Conservation (phyloP, 2,888 invertebrate genomes). For the Dromius quadrimaculatus region DNA sequence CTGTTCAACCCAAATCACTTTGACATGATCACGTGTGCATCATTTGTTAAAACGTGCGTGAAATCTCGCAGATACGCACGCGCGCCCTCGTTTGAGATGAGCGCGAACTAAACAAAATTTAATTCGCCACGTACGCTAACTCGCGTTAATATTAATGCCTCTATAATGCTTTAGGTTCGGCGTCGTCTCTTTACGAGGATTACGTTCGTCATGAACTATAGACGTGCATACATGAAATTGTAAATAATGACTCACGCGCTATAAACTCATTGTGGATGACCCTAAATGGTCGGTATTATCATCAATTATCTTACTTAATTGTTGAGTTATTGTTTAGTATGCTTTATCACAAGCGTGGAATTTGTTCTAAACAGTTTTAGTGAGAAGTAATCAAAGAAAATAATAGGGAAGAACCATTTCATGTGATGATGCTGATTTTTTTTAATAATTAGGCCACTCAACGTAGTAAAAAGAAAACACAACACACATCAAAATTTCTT, state of each 20-base stretch:
- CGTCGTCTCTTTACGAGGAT: slow-evolving; percentile 27
- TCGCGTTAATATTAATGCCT: slow-evolving; percentile 26
- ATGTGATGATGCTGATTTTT: no score
- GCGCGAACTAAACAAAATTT: slow-evolving; percentile 20
- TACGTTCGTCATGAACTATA: slow-evolving; percentile 5
- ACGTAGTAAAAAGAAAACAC: no score
- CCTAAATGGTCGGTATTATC: slow-evolving; percentile 6
- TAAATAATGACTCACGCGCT: slow-evolving; percentile 26
- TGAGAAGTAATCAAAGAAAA: no score
- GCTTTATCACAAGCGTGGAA: background rate
- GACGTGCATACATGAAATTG: slow-evolving; percentile 16
- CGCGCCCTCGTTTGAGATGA: background rate
- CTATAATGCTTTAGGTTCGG: slow-evolving; percentile 7
- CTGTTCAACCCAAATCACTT: background rate
- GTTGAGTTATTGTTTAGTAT: slow-evolving; percentile 7
- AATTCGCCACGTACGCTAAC: slow-evolving; percentile 34
- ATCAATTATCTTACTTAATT: slow-evolving; percentile 9
- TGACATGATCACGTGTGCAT: slow-evolving; percentile 10
- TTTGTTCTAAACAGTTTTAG: no score
- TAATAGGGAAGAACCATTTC: no score
- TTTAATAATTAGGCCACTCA: no score
- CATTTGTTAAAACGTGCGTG: slow-evolving; percentile 41
- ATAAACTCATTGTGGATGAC: slow-evolving; percentile 27
- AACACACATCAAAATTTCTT: no score
- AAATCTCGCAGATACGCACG: slow-evolving; percentile 14